Base-by-base conservation (phyloP, 2,797 vertebrate species). In the Fundulus diaphanus region DNA sequence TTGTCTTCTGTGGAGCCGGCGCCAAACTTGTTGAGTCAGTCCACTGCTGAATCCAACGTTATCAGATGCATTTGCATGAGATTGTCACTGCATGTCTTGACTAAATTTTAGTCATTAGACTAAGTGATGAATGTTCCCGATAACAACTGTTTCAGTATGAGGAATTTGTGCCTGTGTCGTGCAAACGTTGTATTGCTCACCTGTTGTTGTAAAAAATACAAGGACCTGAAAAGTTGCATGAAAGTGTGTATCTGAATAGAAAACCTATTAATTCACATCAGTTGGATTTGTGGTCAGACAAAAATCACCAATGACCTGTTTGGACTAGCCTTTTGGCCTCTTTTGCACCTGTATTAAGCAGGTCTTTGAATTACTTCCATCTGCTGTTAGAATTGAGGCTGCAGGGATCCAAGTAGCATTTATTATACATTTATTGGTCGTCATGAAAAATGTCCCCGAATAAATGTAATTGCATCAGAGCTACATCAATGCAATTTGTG, bases 41-140 rank as follows among this genome's bases (percentile, higher is more conserved):
- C 27, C 11, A 5, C 16, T 46, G 29, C 22, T 66, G 51, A 54
- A 35, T 37, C 46, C 40, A 24, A 22, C 69, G 2, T 63, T 24
- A 27, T 42, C 20, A 57, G 40, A 22, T 57, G 24, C 46, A 68
- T 74, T 74, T 68, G 46, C 37, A 54, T 70, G 13, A 78, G 33
- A 59, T 66, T 57, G 20, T 57, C 31, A n/a, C 44, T 13, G 40
- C 7, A 35, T 5, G 29, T 35, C 42, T 67, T 75, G 15, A 52
- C 16, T 27, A n/a, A n/a, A n/a, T n/a, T 52, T 74, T 48, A 51
- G 12, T 15, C 33, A 37, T 13, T 24, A 5, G 35, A 63, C 35
- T 35, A 24, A 63, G 33, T 24, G 35, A 9, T 40, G 33, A 61
- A 7, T 35, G 59, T 22, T 35, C 31, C 20, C 22, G 18, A 22